phyloP scores from a whole-genome alignment of 2,888 invertebrate species.

The Linyphia triangularis region DNA sequence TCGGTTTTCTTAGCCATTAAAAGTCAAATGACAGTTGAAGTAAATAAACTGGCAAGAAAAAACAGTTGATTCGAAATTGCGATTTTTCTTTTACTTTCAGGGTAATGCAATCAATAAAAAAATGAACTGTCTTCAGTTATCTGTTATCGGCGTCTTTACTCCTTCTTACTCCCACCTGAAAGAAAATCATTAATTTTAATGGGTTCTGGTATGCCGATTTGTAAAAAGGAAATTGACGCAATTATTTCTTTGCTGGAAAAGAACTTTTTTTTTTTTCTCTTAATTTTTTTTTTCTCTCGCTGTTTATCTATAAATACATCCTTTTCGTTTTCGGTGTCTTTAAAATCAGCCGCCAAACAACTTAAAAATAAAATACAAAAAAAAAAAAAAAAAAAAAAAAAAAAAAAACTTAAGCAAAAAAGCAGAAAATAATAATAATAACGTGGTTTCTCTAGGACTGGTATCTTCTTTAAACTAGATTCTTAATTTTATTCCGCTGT shows the following conservation, averaged over 20 bases:
- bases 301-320: constrained; percentile 71
- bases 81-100: constrained; percentile 40
- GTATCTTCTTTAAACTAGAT: constrained; percentile 50
- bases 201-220: constrained; percentile 68
- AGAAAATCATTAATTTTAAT: constrained; percentile 72
- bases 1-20: constrained; percentile 63
- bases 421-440: constrained; percentile 43
- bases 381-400: background rate
- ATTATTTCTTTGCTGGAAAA: constrained; percentile 55
- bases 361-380: constrained; percentile 27
- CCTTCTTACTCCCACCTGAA: constrained; percentile 59
- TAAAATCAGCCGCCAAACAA: constrained; percentile 61
- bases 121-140: constrained; percentile 62
- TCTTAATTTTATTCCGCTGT: constrained; percentile 66
- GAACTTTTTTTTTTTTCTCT: constrained; percentile 16
- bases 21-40: constrained; percentile 69
- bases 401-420: background rate
- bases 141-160: constrained; percentile 61
- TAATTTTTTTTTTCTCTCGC: constrained; percentile 18
- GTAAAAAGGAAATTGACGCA: constrained; percentile 69
- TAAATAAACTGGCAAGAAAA: constrained; percentile 50
- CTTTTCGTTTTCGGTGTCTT: constrained; percentile 61
- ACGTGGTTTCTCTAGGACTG: constrained; percentile 30
- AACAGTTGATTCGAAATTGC: constrained; percentile 36
- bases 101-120: constrained; percentile 71